Base-by-base conservation (phyloP, 1,140 invertebrate genomes). In the Drosophila auraria region DNA sequence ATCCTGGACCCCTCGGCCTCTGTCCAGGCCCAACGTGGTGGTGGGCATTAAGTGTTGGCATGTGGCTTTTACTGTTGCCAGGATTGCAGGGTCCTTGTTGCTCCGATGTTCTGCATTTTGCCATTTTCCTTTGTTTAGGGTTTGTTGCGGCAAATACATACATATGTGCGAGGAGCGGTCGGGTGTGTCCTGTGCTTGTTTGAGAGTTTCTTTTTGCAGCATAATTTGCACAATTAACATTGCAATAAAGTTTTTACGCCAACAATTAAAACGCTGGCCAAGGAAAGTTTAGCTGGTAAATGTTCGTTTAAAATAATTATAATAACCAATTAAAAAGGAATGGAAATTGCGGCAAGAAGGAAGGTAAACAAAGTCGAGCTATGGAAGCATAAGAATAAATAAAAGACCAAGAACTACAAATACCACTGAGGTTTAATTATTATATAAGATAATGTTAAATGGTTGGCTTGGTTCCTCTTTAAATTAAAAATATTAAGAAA, bases 41-140 rank as follows among this genome's bases (percentile, higher is more conserved):
- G 82, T 79, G 73, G 76, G 75, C 83, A 87, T 79, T 87, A 87
- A 87, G 83, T 87, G 83, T 87, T 87, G 83, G 83, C 83, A 87
- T 87, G 83, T 75, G 79, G 83, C 72, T 79, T 74, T 70, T 68
- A 78, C 68, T 79, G 76, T 59, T 79, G 77, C 68, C 77, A 47
- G 23, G 56, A 74, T 74, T 73, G 45, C 56, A 20, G 14, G 20
- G 23, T 74, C 69, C 69, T 73, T 60, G 65, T 71, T 71, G 64
- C 36, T 51, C 45, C 27, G 36, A 23, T 73, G 56, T 61, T 73
- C 56, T 74, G 71, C 47, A 74, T 74, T 74, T 74, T 73, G 71
- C 42, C 71, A 73, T 73, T 61, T 73, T 61, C 71, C 71, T 84
- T 71, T 79, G 83, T 76, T 86, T 66, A 53, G 50, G 62, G 23